Evolutionary conservation across 2,113 vertebrate species (phyloP).

Genomic region (Ptilorrhoa leucosticta): DNA sequence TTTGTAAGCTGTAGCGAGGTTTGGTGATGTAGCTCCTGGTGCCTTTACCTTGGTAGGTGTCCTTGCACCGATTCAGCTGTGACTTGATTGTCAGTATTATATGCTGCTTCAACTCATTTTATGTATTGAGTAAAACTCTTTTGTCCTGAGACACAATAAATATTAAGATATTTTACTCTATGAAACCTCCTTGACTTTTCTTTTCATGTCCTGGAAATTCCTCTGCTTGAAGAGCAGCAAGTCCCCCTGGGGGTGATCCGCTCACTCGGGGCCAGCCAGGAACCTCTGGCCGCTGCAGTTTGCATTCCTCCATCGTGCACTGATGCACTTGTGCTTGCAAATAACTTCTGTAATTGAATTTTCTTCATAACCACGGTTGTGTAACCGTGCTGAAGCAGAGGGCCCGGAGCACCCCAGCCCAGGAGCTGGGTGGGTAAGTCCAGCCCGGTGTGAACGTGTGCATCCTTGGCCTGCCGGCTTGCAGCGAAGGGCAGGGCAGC

Average conservation of each 20-base stretch:
- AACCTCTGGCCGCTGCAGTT: neutral
- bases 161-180: slow-evolving; percentile 54
- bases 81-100: slow-evolving; percentile 66
- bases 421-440: neutral
- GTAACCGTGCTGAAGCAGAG: neutral
- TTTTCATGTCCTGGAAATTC: neutral
- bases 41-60: slow-evolving; percentile 41
- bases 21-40: slow-evolving; percentile 38
- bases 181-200: neutral
- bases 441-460: neutral
- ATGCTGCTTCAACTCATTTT: slow-evolving; percentile 48
- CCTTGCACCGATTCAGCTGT: slow-evolving; percentile 17
- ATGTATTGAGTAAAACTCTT: slow-evolving; percentile 49
- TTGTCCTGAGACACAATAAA: slow-evolving; percentile 60
- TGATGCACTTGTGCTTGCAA: neutral
- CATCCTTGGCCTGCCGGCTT: neutral
- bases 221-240: neutral
- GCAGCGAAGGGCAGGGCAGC: neutral
- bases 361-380: neutral
- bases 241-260: accelerated
- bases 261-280: neutral
- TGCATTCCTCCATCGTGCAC: neutral
- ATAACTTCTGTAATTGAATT: slow-evolving; percentile 29
- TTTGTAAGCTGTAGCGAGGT: slow-evolving; percentile 35
- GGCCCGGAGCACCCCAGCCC: neutral